Percentiles rank a stretch among this genome's conserved stretches.
Evolutionary conservation across 2,113 vertebrate genomes (phyloP).

Genomic region (Stictonetta naevosa): DNA sequence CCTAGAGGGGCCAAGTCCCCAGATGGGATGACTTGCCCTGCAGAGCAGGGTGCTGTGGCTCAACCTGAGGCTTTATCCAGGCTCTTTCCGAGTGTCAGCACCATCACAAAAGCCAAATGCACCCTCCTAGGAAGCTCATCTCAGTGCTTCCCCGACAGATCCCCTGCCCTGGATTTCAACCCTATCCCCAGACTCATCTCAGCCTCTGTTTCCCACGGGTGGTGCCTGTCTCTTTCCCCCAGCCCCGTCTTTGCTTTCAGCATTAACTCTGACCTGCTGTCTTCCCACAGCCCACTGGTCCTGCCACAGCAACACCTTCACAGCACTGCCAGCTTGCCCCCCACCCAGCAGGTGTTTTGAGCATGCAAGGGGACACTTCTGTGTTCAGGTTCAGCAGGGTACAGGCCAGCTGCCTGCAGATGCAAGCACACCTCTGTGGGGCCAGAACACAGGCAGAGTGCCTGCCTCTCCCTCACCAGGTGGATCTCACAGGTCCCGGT

Average conservation of each 20-base stretch:
- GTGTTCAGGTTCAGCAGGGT: neutral
- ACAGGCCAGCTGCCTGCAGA: neutral
- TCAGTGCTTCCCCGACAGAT: neutral
- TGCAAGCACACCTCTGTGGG: neutral
- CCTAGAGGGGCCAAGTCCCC: neutral
- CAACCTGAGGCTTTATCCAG: neutral
- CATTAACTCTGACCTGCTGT: neutral
- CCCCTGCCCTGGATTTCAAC: neutral
- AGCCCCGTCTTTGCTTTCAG: neutral
- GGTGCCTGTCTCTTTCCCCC: neutral
- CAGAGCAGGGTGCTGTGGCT: neutral
- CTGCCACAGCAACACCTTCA: neutral
- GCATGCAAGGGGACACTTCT: neutral
- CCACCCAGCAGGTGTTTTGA: accelerated
- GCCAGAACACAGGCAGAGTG: neutral
- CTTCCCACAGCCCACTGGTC: neutral
- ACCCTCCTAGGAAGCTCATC: neutral
- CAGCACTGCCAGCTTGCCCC: neutral
- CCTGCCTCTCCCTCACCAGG: neutral
- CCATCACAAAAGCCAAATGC: neutral
- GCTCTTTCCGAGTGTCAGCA: neutral
- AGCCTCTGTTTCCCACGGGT: neutral
- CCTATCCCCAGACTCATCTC: neutral
- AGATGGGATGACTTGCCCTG: accelerated
- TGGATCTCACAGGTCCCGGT: neutral